Evolutionary conservation across 2,888 invertebrate species (phyloP).

Genomic region (Tiliacea citrago): DNA sequence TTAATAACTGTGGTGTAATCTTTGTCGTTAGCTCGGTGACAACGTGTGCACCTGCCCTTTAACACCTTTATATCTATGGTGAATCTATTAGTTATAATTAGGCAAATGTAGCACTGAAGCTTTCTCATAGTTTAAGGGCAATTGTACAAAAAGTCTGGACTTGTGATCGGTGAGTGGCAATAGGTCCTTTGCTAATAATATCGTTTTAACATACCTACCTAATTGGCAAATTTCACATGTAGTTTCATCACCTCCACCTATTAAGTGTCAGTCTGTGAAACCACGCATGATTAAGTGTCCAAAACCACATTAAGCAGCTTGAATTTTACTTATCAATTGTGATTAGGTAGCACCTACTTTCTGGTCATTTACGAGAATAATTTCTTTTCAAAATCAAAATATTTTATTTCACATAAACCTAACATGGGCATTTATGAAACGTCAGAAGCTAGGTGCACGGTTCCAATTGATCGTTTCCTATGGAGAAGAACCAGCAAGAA

Average conservation of each 20-base stretch:
- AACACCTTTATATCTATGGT: constrained; percentile 45
- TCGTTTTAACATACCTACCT: too few relatives aligned
- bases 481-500: too few relatives aligned
- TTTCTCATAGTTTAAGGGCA: constrained; percentile 13
- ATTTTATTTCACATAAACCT: too few relatives aligned
- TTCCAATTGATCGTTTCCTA: too few relatives aligned
- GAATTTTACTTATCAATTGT: too few relatives aligned
- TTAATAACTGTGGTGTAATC: constrained; percentile 53
- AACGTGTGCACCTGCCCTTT: constrained; percentile 45
- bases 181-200: too few relatives aligned
- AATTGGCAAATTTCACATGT: neutral
- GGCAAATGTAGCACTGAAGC: neutral
- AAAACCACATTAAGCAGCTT: too few relatives aligned
- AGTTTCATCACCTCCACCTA: neutral
- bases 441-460: too few relatives aligned
- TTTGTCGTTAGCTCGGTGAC: constrained; percentile 47
- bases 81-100: constrained; percentile 41
- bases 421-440: too few relatives aligned
- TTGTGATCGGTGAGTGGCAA: neutral
- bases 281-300: too few relatives aligned
- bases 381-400: too few relatives aligned
- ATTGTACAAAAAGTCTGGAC: neutral
- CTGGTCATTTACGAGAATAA: neutral
- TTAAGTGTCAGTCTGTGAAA: too few relatives aligned
- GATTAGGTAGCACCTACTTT: neutral